Base-by-base conservation (phyloP, 2,113 vertebrate genomes). In the Notarius quadriscutis region DNA sequence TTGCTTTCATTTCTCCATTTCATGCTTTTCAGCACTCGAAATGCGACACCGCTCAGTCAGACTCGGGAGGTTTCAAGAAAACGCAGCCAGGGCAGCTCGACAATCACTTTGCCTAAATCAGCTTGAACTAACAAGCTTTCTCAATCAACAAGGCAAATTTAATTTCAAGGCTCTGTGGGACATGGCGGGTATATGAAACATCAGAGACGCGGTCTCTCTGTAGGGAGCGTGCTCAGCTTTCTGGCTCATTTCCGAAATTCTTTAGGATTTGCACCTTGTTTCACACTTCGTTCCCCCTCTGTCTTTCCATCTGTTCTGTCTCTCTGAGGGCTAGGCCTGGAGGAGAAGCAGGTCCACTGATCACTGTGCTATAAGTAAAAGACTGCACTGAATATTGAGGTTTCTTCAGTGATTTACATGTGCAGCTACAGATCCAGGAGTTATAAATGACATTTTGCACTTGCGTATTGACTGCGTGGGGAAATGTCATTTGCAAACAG, bases 161-260 rank as follows among this genome's bases (percentile, higher is more conserved):
- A 84, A 87, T 87, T 86, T 67, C 71, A 69, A 22, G 30, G 71
- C 83, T 55, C 84, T 15, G 77, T 86, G 83, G 82, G 83, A 83
- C 53, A 51, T 20, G 17, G 18, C 27, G 71, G 83, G 87, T 87
- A 90, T 88, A 85, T 81, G 78, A 89, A 89, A 89, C 84, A 84
- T 67, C 83, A 84, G 53, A 58, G 34, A 60, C 25, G 60, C 41
- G 60, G 27, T 78, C 12, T 60, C n/a, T 83, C 75, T 84, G 65
- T 15, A 27, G 67, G 81, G 15, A 77, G 27, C 9, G 7, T 72
- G 80, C 51, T 48, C 50, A 69, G 34, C 55, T 71, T 72, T 65
- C 30, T 65, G 69, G 67, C 82, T 84, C 67, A 18, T 87, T 83
- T 79, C 65, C 41, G 18, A 7, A 51, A 51, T 87, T 85, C 85